phyloP scores from a whole-genome alignment of 2,797 vertebrate species.

The Cossypha niveicapilla region DNA sequence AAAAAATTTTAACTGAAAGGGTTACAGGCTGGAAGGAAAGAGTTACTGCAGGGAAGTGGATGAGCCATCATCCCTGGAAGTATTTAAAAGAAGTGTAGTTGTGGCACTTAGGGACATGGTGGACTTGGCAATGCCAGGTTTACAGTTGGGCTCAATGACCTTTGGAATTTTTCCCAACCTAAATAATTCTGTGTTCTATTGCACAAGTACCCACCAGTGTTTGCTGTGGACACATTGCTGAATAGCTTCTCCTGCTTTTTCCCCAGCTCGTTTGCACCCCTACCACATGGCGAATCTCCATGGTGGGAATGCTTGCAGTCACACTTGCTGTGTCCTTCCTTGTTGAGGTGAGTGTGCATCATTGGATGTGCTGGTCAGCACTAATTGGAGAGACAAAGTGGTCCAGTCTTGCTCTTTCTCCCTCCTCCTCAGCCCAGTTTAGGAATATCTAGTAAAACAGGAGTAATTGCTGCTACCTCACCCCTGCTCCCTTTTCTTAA shows the following conservation, averaged over 20 bases:
- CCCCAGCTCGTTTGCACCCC: slow-evolving; percentile 76
- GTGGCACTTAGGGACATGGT: background rate
- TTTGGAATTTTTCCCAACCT: background rate
- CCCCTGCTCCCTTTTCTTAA: background rate
- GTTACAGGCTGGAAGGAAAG: background rate
- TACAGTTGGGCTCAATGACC: accelerated
- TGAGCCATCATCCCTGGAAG: background rate
- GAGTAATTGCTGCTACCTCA: background rate
- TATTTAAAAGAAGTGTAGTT: background rate
- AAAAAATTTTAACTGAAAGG: background rate
- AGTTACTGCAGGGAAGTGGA: background rate
- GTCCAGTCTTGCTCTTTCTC: background rate
- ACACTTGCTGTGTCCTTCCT: slow-evolving; percentile 68
- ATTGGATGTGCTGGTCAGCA: background rate
- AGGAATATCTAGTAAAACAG: background rate
- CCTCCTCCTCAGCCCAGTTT: background rate
- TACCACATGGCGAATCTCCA: slow-evolving; percentile 67
- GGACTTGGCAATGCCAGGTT: background rate
- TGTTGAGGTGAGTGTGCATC: slow-evolving; percentile 68
- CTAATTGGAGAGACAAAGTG: background rate
- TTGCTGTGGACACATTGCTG: background rate
- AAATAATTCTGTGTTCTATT: background rate
- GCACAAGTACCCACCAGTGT: background rate
- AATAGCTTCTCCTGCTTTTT: background rate
- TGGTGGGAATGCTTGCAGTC: slow-evolving; percentile 72